These are phyloP conservation scores for Dendrolimus kikuchii DNA, from an alignment of 1,140 invertebrate genomes.

Conservation along the genomic window DNA sequence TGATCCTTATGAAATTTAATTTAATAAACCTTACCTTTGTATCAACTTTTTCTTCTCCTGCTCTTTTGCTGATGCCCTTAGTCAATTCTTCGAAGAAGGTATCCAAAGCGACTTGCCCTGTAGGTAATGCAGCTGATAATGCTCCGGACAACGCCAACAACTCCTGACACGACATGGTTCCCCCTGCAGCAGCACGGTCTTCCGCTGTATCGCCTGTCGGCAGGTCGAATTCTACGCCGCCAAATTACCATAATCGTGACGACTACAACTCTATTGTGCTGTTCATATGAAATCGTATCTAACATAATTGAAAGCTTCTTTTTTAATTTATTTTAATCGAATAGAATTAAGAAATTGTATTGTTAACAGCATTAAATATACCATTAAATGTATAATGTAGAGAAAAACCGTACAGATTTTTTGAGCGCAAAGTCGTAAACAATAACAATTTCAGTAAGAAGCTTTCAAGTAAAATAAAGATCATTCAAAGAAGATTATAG, in stretches of 20 bases:
- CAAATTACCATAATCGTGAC: constrained; percentile 42
- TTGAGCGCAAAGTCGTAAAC: not conserved
- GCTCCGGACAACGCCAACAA: constrained; percentile 91
- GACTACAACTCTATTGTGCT: constrained; percentile 5
- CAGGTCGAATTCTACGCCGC: constrained; percentile 63
- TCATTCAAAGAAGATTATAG: constrained; percentile 11
- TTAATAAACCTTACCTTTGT: constrained; percentile 38
- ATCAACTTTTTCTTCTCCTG: constrained; percentile 57
- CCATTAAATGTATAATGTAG: too few species aligned
- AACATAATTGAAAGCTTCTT: too few species aligned
- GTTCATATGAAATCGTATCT: not conserved
- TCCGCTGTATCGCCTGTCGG: constrained; percentile 56
- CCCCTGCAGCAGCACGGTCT: constrained; percentile 53
- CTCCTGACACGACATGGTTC: constrained; percentile 91
- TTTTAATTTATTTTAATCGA: too few species aligned
- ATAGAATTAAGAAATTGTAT: too few species aligned
- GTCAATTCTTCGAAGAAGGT: constrained; percentile 86
- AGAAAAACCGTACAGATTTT: too few species aligned
- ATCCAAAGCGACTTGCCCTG: constrained; percentile 87
- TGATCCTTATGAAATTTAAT: too few species aligned
- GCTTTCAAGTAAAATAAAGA: constrained; percentile 11
- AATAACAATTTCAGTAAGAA: constrained; percentile 5
- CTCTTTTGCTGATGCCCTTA: constrained; percentile 76
- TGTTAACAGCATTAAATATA: too few species aligned
- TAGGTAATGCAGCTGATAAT: constrained; percentile 91